Percentiles rank a stretch among this genome's conserved stretches.
phyloP scores from a whole-genome alignment of 2,113 vertebrate species.

The Calyptommatus sinebrachiatus region DNA sequence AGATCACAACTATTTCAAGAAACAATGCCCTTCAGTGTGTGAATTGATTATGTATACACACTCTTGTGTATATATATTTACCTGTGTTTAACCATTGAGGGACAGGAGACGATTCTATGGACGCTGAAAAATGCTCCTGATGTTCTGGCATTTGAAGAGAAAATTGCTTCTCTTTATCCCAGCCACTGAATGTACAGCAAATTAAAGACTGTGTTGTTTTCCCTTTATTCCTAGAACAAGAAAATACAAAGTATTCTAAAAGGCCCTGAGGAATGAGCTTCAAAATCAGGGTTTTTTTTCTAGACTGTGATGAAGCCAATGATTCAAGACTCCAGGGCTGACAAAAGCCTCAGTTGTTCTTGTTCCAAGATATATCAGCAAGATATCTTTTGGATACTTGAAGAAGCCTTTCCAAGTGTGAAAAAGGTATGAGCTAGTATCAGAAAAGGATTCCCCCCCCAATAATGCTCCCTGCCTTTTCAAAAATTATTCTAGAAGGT shows the following conservation, averaged over 20 bases:
- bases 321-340: too few relatives aligned
- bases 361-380: neutral
- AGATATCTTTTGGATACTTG: neutral
- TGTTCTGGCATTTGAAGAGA: conserved; percentile 48
- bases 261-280: neutral
- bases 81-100: conserved; percentile 35
- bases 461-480: neutral
- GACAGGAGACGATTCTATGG: conserved; percentile 9
- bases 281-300: too few relatives aligned
- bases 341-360: too few relatives aligned
- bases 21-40: neutral
- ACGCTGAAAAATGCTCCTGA: neutral
- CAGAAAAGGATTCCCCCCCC: neutral
- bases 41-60: neutral
- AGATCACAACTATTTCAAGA: neutral
- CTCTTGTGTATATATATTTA: conserved; percentile 35
- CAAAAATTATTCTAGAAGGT: neutral
- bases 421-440: neutral
- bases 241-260: neutral
- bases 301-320: neutral
- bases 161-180: conserved; percentile 88
- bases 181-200: conserved; percentile 84
- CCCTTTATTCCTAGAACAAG: conserved; percentile 83
- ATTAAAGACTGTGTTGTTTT: conserved; percentile 74
- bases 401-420: too few relatives aligned